Conservation (phyloP, 92 coral and sea anemone species). For the Plumapathes pennacea region DNA sequence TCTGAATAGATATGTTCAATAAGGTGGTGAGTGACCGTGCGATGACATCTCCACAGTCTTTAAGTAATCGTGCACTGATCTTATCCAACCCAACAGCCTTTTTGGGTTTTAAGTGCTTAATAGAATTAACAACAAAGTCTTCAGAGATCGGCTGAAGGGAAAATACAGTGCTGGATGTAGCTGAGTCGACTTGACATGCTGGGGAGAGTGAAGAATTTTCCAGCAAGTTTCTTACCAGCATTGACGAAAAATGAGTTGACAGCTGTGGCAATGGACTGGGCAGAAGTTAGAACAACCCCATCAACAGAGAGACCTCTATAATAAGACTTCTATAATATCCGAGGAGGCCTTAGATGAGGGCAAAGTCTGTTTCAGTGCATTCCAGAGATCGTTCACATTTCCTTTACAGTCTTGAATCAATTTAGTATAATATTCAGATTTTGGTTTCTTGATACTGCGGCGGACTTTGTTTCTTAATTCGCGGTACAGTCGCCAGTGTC, state of each 20-base stretch:
- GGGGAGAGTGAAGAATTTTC: conserved; percentile 4
- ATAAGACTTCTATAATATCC: no score
- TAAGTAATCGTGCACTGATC: background rate
- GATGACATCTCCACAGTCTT: background rate
- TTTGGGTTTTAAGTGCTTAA: conserved; percentile 34
- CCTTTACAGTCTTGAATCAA: conserved; percentile 11
- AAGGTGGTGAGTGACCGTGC: background rate
- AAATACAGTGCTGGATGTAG: background rate
- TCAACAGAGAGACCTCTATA: no score
- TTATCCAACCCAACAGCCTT: conserved; percentile 6
- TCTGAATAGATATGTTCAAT: background rate
- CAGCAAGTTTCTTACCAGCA: conserved; percentile 21
- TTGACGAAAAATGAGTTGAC: conserved; percentile 22
- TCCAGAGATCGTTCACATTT: conserved; percentile 19
- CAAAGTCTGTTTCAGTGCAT: conserved; percentile 17
- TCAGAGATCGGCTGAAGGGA: conserved; percentile 7
- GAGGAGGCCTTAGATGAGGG: no score
- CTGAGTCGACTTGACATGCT: background rate
- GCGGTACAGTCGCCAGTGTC: background rate
- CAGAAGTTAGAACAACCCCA: conserved; percentile 18
- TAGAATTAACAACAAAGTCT: conserved; percentile 7
- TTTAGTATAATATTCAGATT: conserved; percentile 19
- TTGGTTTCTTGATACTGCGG: conserved; percentile 21
- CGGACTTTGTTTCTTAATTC: conserved; percentile 28
- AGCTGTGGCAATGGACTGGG: conserved; percentile 4